phyloP scores from a whole-genome alignment of 2,113 vertebrate species.

The Syngnathus typhle region DNA sequence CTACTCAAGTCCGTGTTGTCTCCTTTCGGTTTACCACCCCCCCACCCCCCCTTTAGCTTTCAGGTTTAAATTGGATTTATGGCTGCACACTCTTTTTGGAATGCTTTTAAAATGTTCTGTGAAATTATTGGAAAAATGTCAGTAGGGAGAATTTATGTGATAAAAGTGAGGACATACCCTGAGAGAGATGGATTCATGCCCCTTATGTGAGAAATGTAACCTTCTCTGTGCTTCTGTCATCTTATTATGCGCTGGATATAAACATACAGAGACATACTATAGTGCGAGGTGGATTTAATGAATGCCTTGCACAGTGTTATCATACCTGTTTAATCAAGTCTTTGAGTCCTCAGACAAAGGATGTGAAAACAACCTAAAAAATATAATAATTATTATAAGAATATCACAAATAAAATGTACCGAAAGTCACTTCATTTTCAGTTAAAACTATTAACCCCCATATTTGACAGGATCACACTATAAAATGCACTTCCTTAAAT shows the following conservation, averaged over 20 bases:
- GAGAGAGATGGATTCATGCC: conserved; percentile 16
- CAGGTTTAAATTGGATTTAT: conserved; percentile 52
- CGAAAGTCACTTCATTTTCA: neutral
- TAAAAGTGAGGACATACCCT: neutral
- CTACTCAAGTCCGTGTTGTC: conserved; percentile 41
- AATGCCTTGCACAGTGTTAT: conserved; percentile 18
- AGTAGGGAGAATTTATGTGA: neutral
- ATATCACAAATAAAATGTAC: too few species aligned
- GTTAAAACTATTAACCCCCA: neutral
- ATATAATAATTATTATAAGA: neutral
- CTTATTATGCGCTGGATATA: conserved; percentile 26
- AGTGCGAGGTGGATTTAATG: conserved; percentile 37
- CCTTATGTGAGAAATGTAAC: conserved; percentile 34
- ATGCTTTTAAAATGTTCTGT: conserved; percentile 30
- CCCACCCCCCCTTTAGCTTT: conserved; percentile 21
- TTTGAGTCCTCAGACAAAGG: conserved; percentile 11
- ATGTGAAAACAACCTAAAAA: neutral
- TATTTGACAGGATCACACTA: neutral
- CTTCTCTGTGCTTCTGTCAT: conserved; percentile 23
- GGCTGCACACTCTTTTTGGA: conserved; percentile 12
- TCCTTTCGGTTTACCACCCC: conserved; percentile 30
- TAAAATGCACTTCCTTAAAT: neutral
- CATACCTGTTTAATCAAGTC: conserved; percentile 30
- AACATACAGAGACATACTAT: conserved; percentile 31
- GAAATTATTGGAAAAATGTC: conserved; percentile 27